A percentile compares a stretch with the other conserved stretches of the same genome.
These are phyloP conservation scores for Sapayoa aenigma DNA, from an alignment of 2,113 vertebrate genomes.

Conservation along the genomic window DNA sequence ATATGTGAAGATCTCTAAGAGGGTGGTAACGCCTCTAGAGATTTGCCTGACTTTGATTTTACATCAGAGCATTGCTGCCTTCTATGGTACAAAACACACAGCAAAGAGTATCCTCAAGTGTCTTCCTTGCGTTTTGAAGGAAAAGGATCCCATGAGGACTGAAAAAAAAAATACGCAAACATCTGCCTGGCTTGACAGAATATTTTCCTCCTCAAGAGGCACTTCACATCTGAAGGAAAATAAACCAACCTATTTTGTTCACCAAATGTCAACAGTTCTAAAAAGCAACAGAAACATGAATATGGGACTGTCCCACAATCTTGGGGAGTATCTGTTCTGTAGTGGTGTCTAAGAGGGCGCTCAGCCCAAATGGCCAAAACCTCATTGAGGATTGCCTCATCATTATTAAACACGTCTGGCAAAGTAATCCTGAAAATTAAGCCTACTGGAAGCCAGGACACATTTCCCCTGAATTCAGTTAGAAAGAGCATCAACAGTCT, in stretches of 20 bases:
- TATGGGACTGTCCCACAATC: background rate
- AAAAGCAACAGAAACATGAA: background rate
- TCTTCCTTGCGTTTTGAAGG: background rate
- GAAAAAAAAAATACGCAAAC: background rate
- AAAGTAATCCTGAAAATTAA: constrained; percentile 20
- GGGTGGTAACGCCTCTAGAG: background rate
- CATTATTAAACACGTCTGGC: constrained; percentile 39
- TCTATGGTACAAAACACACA: background rate
- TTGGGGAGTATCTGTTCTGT: background rate
- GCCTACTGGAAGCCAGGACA: constrained; percentile 12
- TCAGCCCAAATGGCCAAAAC: background rate
- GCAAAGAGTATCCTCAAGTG: background rate
- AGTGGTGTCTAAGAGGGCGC: background rate
- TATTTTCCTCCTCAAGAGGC: background rate
- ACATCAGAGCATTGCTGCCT: background rate
- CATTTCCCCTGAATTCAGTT: background rate
- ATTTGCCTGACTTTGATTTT: background rate
- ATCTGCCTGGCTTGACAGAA: background rate
- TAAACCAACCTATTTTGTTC: background rate
- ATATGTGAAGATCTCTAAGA: background rate
- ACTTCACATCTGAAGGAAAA: background rate
- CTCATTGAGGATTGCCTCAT: background rate
- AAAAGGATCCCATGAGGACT: background rate
- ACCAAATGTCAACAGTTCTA: background rate
- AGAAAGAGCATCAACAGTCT: constrained; percentile 25